These are phyloP conservation scores for Agrypnia vestita DNA, from an alignment of 1,140 invertebrate genomes.

Conservation along the genomic window DNA sequence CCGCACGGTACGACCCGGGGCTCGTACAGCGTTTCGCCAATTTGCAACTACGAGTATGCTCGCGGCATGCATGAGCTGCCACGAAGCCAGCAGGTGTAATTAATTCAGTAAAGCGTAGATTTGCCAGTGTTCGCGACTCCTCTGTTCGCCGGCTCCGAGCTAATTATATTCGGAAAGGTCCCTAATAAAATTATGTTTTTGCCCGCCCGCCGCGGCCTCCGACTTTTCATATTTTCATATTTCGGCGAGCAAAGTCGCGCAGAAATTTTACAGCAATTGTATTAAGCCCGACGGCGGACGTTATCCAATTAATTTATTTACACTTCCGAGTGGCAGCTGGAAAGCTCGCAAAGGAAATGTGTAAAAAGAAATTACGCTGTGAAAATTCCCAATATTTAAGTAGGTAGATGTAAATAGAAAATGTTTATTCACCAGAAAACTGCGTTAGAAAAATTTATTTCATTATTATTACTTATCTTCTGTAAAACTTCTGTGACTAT, in stretches of 20 bases:
- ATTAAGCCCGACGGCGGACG: constrained; percentile 9
- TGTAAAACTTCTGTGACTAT: too few species aligned
- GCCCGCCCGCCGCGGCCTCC: background rate
- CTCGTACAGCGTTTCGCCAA: constrained; percentile 4
- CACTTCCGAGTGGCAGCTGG: too few species aligned
- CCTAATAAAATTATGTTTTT: constrained; percentile 32
- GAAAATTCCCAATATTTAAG: too few species aligned
- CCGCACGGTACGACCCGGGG: background rate
- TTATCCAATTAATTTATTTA: constrained; percentile 35
- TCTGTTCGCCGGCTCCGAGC: constrained; percentile 17
- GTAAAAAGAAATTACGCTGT: too few species aligned
- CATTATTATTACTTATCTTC: too few species aligned
- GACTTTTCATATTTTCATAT: constrained; percentile 21
- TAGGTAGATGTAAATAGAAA: too few species aligned
- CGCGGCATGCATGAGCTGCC: background rate
- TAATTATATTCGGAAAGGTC: constrained; percentile 32
- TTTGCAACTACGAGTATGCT: background rate
- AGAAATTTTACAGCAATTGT: background rate
- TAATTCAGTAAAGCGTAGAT: constrained; percentile 32
- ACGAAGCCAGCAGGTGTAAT: constrained; percentile 39
- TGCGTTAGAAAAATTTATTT: too few species aligned
- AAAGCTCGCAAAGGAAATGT: too few species aligned
- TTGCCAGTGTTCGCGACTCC: constrained; percentile 1
- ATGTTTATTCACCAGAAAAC: too few species aligned
- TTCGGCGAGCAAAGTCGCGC: background rate